A percentile compares a stretch with the other conserved stretches of the same genome.
phyloP scores from a whole-genome alignment of 2,888 invertebrate species.

The Drosophila lacicola region DNA sequence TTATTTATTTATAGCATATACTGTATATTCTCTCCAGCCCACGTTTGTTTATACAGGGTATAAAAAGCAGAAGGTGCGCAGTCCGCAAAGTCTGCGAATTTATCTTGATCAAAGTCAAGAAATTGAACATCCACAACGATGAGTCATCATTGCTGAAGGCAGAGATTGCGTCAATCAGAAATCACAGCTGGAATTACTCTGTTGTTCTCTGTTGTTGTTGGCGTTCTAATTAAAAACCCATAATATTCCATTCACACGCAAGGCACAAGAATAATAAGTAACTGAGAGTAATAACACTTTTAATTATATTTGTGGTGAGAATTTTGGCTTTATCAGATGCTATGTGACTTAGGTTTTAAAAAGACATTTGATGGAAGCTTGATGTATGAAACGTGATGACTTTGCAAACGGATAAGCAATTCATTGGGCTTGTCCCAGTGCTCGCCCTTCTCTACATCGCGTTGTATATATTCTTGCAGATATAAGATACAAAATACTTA shows the following conservation, averaged over 20 bases:
- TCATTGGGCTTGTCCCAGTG: constrained; percentile 17
- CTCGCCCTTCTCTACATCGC: neutral
- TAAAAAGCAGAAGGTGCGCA: neutral
- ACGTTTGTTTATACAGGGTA: constrained; percentile 1
- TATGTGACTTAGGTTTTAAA: constrained; percentile 46
- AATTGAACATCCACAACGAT: constrained; percentile 28
- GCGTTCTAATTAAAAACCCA: constrained; percentile 62
- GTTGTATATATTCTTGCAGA: constrained; percentile 5
- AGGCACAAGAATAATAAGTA: constrained; percentile 49
- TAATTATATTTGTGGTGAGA: constrained; percentile 59
- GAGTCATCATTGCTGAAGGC: constrained; percentile 33
- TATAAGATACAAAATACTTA: neutral
- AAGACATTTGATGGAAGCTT: constrained; percentile 15
- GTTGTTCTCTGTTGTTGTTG: constrained; percentile 29
- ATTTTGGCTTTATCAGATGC: constrained; percentile 42
- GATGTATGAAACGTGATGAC: constrained; percentile 44
- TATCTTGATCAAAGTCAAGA: constrained; percentile 50
- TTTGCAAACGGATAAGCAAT: constrained; percentile 25
- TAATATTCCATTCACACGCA: constrained; percentile 45
- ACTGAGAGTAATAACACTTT: constrained; percentile 45
- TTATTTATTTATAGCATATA: too few relatives aligned
- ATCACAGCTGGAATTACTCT: constrained; percentile 50
- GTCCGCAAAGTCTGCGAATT: constrained; percentile 15
- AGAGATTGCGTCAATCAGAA: constrained; percentile 51
- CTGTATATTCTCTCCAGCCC: neutral